Percentiles rank a stretch among this genome's conserved stretches.
Evolutionary conservation across 2,113 vertebrate genomes (phyloP).

Genomic region (Tragelaphus strepsiceros): DNA sequence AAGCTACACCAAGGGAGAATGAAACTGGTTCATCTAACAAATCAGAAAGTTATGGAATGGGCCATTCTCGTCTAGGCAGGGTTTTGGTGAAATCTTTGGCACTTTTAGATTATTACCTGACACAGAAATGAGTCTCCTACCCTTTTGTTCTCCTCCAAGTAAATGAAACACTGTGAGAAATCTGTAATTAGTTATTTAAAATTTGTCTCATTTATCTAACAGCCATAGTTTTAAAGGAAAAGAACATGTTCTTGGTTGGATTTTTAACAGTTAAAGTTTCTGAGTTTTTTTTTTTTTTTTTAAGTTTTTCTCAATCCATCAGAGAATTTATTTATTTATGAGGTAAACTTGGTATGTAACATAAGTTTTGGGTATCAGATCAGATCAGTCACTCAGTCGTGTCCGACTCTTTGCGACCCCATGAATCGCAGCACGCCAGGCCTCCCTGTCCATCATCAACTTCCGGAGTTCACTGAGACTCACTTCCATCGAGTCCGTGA

Average conservation of each 20-base stretch:
- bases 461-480: no score
- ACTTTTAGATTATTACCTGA: background rate
- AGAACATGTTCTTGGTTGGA: background rate
- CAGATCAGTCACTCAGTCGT: background rate
- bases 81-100: background rate
- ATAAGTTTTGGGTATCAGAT: background rate
- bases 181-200: background rate
- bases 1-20: background rate
- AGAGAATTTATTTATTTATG: background rate
- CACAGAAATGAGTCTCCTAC: background rate
- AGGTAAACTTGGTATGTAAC: background rate
- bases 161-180: background rate
- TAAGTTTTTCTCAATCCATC: background rate
- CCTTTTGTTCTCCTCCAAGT: background rate
- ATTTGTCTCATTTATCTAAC: background rate
- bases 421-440: no score
- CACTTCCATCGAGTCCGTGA: no score
- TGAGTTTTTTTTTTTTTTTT: background rate
- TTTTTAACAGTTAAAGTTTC: background rate
- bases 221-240: background rate
- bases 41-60: background rate
- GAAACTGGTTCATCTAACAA: background rate
- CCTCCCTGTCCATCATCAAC: no score
- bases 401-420: accelerated
- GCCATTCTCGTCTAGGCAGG: background rate